Evolutionary conservation across 2,888 invertebrate genomes (phyloP).

Genomic region (Scaptomyza caliginosa): DNA sequence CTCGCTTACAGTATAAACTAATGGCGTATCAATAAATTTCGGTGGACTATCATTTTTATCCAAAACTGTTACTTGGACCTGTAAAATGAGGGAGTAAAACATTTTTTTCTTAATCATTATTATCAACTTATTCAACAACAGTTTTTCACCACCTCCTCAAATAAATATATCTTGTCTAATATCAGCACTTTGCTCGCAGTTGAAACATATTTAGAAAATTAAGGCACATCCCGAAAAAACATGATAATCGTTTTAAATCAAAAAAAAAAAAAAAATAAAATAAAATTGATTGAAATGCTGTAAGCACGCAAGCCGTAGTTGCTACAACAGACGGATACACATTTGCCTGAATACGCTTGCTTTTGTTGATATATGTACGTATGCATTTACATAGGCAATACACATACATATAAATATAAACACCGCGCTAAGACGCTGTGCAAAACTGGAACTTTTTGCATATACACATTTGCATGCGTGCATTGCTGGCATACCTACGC

Average conservation of each 20-base stretch:
- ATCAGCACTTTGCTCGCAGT: conserved; percentile 9
- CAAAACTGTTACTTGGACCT: conserved; percentile 93
- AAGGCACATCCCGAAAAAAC: conserved; percentile 52
- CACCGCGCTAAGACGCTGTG: conserved; percentile 36
- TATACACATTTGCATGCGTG: conserved; percentile 78
- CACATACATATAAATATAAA: not conserved
- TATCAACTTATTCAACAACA: not conserved
- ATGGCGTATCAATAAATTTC: conserved; percentile 90
- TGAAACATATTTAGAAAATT: conserved; percentile 45
- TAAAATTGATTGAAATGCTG: conserved; percentile 75
- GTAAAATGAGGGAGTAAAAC: conserved; percentile 84
- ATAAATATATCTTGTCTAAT: not conserved
- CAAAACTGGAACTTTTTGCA: conserved; percentile 61
- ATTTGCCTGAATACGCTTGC: not conserved
- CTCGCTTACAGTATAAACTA: conserved; percentile 91
- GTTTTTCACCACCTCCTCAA: not conserved
- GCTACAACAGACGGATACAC: conserved; percentile 2
- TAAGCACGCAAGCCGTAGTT: conserved; percentile 67
- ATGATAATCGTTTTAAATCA: conserved; percentile 78
- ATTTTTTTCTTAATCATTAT: not conserved
- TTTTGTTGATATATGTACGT: not conserved
- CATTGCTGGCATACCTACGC: conserved; percentile 83
- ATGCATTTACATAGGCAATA: not conserved
- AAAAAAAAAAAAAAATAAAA: conserved; percentile 68
- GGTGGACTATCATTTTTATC: conserved; percentile 99